Base-by-base conservation (phyloP, 1,140 invertebrate genomes). In the Nylanderia fulva region DNA sequence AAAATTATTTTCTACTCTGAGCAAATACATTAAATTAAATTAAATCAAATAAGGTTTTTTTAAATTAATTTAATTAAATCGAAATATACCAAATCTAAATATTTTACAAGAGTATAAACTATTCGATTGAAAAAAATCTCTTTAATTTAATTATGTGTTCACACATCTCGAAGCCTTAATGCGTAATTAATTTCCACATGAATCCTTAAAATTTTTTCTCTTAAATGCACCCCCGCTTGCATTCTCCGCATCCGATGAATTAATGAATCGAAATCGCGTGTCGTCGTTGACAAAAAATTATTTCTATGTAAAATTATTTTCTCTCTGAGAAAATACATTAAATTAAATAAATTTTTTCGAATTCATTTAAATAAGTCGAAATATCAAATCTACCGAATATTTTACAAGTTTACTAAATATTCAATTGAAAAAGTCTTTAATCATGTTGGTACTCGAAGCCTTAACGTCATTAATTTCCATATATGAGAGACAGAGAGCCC, bases 281-380 rank as follows among this genome's bases (percentile, higher is more conserved):
- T 68, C 58, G 29, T 3, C 29, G 11, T 27, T 21, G 24, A 13
- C 93, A 88, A n/a, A n/a, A n/a, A n/a, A n/a, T n/a, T n/a, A n/a
- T n/a, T n/a, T n/a, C n/a, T n/a, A n/a, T n/a, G n/a, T n/a, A n/a
- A n/a, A n/a, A n/a, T n/a, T n/a, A n/a, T n/a, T n/a, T n/a, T n/a
- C n/a, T n/a, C n/a, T n/a, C n/a, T n/a, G n/a, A n/a, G n/a, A n/a
- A n/a, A n/a, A n/a, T n/a, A n/a, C n/a, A n/a, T n/a, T n/a, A n/a
- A n/a, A n/a, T n/a, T n/a, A n/a, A n/a, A n/a, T n/a, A n/a, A n/a
- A n/a, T 7, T 74, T 33, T 15, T n/a, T 33, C 69, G 21, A 45
- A 52, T n/a, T n/a, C n/a, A n/a, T 24, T 56, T 39, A 33, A 33
- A 74, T 39, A 39, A 11, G 58, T 27, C 4, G 18, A 0, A 48